These are phyloP conservation scores for Porites lobata DNA, from an alignment of 92 coral and sea anemone species.

Conservation along the genomic window DNA sequence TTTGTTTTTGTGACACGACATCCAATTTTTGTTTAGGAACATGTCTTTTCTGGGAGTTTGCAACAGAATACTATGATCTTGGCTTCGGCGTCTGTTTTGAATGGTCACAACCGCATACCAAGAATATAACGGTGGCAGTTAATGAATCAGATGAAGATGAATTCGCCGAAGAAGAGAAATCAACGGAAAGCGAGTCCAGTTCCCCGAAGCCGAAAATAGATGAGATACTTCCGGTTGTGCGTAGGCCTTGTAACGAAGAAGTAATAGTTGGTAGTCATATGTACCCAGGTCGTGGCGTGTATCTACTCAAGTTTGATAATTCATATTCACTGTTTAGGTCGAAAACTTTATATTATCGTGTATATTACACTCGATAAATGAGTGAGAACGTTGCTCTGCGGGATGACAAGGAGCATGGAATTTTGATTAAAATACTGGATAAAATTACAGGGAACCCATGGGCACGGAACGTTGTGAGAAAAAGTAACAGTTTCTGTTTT, in stretches of 20 bases:
- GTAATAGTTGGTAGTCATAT: slow-evolving; percentile 98
- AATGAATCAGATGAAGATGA: slow-evolving; percentile 97
- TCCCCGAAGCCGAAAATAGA: slow-evolving; percentile 84
- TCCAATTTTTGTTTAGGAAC: slow-evolving; percentile 71
- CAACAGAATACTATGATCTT: slow-evolving; percentile 94
- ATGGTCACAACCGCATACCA: slow-evolving; percentile 93
- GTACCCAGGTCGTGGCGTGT: slow-evolving; percentile 98
- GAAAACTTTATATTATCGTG: slow-evolving; percentile 96
- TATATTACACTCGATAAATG: slow-evolving; percentile 93
- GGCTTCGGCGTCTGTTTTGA: slow-evolving; percentile 99
- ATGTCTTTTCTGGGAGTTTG: slow-evolving; percentile 99
- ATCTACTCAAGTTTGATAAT: slow-evolving; percentile 97
- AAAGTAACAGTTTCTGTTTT: background rate
- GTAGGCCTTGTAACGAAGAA: slow-evolving; percentile 98
- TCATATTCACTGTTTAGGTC: slow-evolving; percentile 97
- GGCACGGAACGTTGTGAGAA: background rate
- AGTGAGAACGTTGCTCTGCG: background rate
- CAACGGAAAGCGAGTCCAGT: slow-evolving; percentile 59
- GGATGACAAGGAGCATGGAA: background rate
- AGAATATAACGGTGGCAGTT: slow-evolving; percentile 92
- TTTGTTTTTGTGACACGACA: background rate
- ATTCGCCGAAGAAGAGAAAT: slow-evolving; percentile 73
- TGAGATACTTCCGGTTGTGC: slow-evolving; percentile 95
- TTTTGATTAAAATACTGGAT: background rate
- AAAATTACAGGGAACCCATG: background rate